Conservation (phyloP, 2,797 vertebrate species). For the Aeoliscus strigatus region DNA sequence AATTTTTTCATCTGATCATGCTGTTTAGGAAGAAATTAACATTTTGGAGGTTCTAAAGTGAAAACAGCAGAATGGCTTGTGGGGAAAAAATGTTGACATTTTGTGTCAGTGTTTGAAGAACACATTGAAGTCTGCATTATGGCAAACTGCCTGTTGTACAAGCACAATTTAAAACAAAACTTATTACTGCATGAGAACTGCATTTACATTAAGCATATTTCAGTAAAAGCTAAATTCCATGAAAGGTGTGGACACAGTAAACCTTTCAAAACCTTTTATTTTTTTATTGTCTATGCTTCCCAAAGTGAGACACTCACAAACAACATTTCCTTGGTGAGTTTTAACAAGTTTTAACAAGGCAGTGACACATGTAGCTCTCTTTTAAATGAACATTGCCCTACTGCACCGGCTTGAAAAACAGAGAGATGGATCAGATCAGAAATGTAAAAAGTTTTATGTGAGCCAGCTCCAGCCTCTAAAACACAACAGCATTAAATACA, state of each 20-base stretch:
- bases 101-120: no score
- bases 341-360: no score
- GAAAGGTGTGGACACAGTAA: constrained; percentile 26
- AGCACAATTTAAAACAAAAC: no score
- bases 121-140: no score
- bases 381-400: constrained; percentile 55
- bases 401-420: constrained; percentile 62
- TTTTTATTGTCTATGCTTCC: constrained; percentile 55
- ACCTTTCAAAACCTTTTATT: constrained; percentile 73
- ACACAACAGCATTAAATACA: constrained; percentile 63
- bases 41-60: no score
- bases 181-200: no score
- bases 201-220: no score
- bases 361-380: constrained; percentile 60
- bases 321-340: constrained; percentile 66
- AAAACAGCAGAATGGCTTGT: no score
- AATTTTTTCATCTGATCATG: no score
- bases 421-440: constrained; percentile 49
- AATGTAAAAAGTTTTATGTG: constrained; percentile 57
- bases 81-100: no score
- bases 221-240: background rate
- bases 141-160: no score
- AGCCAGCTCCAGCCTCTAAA: constrained; percentile 50
- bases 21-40: no score
- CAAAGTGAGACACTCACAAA: constrained; percentile 63